phyloP scores from a whole-genome alignment of 1,140 invertebrate genomes.

The Hylaeus anthracinus region DNA sequence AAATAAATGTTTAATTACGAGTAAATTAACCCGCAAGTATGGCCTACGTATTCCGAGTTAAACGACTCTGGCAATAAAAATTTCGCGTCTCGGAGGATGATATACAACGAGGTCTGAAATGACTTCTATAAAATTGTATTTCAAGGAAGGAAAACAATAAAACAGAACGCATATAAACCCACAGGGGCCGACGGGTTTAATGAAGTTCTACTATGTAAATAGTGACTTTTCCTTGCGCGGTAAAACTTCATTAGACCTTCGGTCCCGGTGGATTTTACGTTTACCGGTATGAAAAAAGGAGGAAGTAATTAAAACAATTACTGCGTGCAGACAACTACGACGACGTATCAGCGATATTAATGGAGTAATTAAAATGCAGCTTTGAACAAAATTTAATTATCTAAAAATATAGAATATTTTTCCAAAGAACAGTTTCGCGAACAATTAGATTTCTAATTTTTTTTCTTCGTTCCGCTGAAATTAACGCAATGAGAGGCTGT shows the following conservation, averaged over 20 bases:
- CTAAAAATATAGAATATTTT: neutral
- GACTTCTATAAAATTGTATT: conserved; percentile 22
- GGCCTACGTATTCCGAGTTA: neutral
- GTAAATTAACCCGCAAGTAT: neutral
- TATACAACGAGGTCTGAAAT: neutral
- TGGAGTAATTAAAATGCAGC: neutral
- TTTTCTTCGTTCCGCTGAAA: no score
- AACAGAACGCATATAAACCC: conserved; percentile 1
- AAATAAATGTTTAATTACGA: neutral
- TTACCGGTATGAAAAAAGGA: neutral
- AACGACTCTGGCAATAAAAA: neutral
- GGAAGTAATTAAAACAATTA: neutral
- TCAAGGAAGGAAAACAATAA: neutral
- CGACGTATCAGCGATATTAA: neutral
- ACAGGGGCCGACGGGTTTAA: conserved; percentile 21
- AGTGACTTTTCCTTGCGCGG: neutral
- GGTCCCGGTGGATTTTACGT: conserved; percentile 3
- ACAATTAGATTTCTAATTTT: no score
- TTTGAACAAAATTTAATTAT: no score
- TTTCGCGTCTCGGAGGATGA: neutral
- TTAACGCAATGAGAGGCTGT: no score
- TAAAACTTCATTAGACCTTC: conserved; percentile 17
- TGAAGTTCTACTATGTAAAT: conserved; percentile 39
- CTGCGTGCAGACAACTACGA: neutral
- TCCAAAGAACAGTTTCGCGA: no score